phyloP scores from a whole-genome alignment of 2,113 vertebrate genomes.

The Onychostruthus taczanowskii region DNA sequence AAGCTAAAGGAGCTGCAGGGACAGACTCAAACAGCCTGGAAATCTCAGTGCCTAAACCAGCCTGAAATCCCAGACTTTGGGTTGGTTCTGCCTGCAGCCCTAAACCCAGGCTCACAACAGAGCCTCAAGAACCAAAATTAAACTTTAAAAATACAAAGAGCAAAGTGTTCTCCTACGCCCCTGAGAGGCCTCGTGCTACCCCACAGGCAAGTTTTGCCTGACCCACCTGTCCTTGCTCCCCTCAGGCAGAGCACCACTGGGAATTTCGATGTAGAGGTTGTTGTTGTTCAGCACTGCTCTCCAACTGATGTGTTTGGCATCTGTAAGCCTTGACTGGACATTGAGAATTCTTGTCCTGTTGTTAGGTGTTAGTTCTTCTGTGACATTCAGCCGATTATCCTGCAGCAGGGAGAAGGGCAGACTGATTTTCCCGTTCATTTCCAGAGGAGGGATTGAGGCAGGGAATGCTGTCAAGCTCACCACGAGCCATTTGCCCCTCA shows the following conservation, averaged over 20 bases:
- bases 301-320: slow-evolving; percentile 86
- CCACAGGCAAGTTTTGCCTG: background rate
- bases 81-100: background rate
- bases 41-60: background rate
- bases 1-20: background rate
- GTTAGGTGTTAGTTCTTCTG: slow-evolving; percentile 87
- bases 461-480: background rate
- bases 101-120: background rate
- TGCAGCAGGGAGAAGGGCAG: background rate
- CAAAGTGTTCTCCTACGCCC: background rate
- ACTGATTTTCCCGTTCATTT: background rate
- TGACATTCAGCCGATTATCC: slow-evolving; percentile 97
- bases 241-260: slow-evolving; percentile 89
- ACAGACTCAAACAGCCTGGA: background rate
- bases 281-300: slow-evolving; percentile 86
- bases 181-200: accelerated
- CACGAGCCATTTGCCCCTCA: background rate
- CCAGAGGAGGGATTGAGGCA: background rate
- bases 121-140: background rate
- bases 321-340: slow-evolving; percentile 87
- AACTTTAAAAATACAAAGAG: background rate
- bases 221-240: slow-evolving; percentile 96
- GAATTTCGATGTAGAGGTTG: slow-evolving; percentile 92
- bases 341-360: slow-evolving; percentile 89
- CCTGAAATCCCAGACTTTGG: background rate